phyloP scores from a whole-genome alignment of 2,797 vertebrate genomes.

The Dromococcyx pavoninus region DNA sequence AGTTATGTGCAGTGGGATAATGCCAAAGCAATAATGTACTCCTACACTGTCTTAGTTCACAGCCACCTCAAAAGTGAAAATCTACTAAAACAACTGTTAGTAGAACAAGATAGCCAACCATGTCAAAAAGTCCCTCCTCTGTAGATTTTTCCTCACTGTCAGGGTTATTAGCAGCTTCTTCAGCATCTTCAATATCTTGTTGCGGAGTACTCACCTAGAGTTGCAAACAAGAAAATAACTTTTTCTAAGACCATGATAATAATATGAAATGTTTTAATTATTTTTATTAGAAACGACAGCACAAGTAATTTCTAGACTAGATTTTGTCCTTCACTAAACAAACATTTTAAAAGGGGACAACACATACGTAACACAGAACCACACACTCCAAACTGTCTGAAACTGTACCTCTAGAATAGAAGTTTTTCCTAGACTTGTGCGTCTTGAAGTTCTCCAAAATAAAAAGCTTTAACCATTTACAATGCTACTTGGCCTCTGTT shows the following conservation, averaged over 20 bases:
- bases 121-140: constrained; percentile 90
- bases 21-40: background rate
- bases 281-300: background rate
- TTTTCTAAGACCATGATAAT: background rate
- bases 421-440: background rate
- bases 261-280: background rate
- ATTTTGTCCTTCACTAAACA: background rate
- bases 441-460: background rate
- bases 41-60: background rate
- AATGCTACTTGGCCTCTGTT: background rate
- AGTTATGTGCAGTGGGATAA: background rate
- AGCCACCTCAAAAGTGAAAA: background rate
- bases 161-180: constrained; percentile 74
- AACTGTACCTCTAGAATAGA: background rate
- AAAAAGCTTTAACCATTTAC: background rate
- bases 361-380: background rate
- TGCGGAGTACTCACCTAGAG: constrained; percentile 87
- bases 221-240: background rate
- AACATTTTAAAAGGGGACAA: background rate
- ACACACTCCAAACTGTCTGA: background rate
- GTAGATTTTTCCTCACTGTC: constrained; percentile 17
- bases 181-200: constrained; percentile 88
- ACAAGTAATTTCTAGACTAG: background rate
- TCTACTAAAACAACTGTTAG: background rate
- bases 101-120: constrained; percentile 78